Evolutionary conservation across 2,888 invertebrate species (phyloP), one percentile per base, ranked within the genome.

Genomic region (Rhaphigaster nebulosa): DNA sequence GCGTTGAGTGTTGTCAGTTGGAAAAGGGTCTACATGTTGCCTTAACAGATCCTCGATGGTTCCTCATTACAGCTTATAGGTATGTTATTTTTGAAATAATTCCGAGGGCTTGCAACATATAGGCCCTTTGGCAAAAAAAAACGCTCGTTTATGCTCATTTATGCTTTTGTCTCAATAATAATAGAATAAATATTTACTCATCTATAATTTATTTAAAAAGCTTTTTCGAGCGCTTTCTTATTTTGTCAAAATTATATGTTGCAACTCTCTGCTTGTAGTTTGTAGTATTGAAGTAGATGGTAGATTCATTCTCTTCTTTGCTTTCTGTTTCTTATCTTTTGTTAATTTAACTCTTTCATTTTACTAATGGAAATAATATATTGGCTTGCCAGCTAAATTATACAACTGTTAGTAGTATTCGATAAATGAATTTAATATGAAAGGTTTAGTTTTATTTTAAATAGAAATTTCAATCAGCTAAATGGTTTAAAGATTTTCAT

Each of bases 1-100:
- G 45, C 56, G 56, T 89, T 56, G 38, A 89, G 52, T 89, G 56
- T 70, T 80, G 41, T n/a, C 90, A 38, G 84, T 90, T 84, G 89
- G 90, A 91, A 90, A 92, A 92, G 91, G 91, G 91, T 91, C 91
- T 92, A 91, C 91, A 91, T 91, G 91, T 91, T 92, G 91, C 84
- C 90, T 56, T 84, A 45, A 91, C 90, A 87, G 54, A 52, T 76
- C 88, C 88, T 90, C 88, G 80, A 89, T 41, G 89, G 45, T 60
- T 70, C 87, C 80, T 91, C 89, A 89, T 80, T 70, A 52, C 70
- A 80, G 89, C 87, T 54, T 90, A 88, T 89, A 91, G 89, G 91
- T 91, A 91, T 84, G 91, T 91, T 84, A 41, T 89, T 84, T 84
- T 90, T 76, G 45, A 90, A 60, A 41, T 90, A 87, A 91, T 90